Base-by-base conservation (phyloP, 2,888 invertebrate species). In the Caenorhabditis drosophilae region DNA sequence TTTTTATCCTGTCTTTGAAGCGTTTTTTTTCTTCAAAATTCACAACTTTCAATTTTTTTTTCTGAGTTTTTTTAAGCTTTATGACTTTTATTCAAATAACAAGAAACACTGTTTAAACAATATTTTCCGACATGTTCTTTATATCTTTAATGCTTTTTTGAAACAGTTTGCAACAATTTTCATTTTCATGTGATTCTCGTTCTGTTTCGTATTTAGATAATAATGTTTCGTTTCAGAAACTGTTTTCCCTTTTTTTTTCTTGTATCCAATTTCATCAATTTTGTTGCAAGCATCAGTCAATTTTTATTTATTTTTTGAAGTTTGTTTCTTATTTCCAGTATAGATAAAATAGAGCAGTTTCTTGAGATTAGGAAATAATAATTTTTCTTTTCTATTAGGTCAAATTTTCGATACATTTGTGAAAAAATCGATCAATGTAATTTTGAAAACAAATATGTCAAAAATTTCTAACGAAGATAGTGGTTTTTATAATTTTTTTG, bases 11-110 rank as follows among this genome's bases (percentile, higher is more conserved):
- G n/a, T n/a, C n/a, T n/a, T n/a, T n/a, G n/a, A n/a, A n/a, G n/a
- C n/a, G n/a, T n/a, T n/a, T n/a, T n/a, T 4, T 38, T 40, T n/a
- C n/a, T n/a, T n/a, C n/a, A n/a, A n/a, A n/a, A n/a, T n/a, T n/a
- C n/a, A n/a, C n/a, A 6, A 23, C 25, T 25, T 44, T 44, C 9
- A 44, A 23, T 23, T 44, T 16, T 16, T 60, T 25, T 22, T 23
- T 44, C 7, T n/a, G n/a, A 60, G 34, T 41, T 60, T 60, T 31
- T 31, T 31, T 12, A 31, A 31, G 6, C 12, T 31, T 31, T 31
- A 9, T 12, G 6, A 9, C 31, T 9, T 31, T 31, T 12, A 31
- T 31, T n/a, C n/a, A n/a, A n/a, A n/a, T n/a, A n/a, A n/a, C n/a
- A n/a, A n/a, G n/a, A n/a, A n/a, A n/a, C n/a, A n/a, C n/a, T n/a